phyloP scores from a whole-genome alignment of 2,113 vertebrate species.

The Paraplagusia blochii region DNA sequence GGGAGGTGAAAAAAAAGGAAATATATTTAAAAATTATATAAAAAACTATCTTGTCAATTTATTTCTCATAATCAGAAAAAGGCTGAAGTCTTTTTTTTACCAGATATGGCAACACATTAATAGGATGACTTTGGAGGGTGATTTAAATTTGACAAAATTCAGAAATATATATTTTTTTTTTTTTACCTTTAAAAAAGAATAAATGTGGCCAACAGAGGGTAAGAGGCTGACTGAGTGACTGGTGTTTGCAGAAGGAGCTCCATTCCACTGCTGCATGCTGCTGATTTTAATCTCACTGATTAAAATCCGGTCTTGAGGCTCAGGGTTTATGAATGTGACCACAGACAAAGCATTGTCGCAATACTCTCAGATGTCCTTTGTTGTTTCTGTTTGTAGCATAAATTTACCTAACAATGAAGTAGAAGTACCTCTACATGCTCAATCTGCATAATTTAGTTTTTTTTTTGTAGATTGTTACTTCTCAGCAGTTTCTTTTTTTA shows the following conservation, averaged over 20 bases:
- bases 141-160: constrained; percentile 1
- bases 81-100: too few species aligned
- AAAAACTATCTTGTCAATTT: too few species aligned
- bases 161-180: neutral
- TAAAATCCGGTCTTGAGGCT: constrained; percentile 1
- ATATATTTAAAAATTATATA: too few species aligned
- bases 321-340: neutral
- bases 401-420: neutral
- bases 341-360: neutral
- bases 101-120: neutral
- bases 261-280: constrained; percentile 10
- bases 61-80: too few species aligned
- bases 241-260: neutral
- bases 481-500: too few species aligned
- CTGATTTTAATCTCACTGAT: constrained; percentile 20
- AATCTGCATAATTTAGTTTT: neutral
- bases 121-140: neutral
- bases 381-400: neutral
- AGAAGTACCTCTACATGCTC: neutral
- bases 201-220: constrained; percentile 13
- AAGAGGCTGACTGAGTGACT: constrained; percentile 2
- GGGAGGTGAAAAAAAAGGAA: too few species aligned
- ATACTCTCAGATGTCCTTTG: neutral
- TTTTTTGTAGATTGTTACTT: too few species aligned
- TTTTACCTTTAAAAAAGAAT: neutral